Percentiles rank a stretch among this genome's conserved stretches.
These are phyloP conservation scores for Epiblema foenella DNA, from an alignment of 2,888 invertebrate species.

Conservation along the genomic window DNA sequence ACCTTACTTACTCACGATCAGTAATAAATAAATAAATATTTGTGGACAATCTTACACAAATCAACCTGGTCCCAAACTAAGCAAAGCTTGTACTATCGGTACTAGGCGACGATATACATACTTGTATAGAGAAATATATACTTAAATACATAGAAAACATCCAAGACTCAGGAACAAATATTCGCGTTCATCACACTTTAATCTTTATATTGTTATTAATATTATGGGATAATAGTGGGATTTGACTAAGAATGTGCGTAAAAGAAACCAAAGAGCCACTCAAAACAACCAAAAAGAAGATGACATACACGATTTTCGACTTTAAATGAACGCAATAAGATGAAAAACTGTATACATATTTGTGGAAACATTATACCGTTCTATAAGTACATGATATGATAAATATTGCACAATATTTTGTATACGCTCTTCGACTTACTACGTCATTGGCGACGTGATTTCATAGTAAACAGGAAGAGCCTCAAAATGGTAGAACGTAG, in stretches of 20 bases:
- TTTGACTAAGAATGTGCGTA: background rate
- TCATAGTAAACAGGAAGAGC: background rate
- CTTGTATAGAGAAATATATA: too few relatives aligned
- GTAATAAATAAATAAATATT: too few relatives aligned
- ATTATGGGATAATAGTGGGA: too few relatives aligned
- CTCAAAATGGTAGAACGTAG: background rate
- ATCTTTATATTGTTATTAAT: too few relatives aligned
- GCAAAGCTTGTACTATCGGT: too few relatives aligned
- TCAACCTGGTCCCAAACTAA: too few relatives aligned
- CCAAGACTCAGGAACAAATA: too few relatives aligned
- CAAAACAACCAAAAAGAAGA: background rate
- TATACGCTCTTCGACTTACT: background rate
- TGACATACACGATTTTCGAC: background rate
- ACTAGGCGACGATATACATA: too few relatives aligned
- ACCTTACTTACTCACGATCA: too few relatives aligned
- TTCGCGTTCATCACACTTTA: too few relatives aligned
- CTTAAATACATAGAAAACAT: too few relatives aligned
- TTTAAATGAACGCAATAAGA: background rate
- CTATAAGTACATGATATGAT: background rate
- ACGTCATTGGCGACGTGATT: background rate
- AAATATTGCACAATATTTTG: slow-evolving; percentile 24
- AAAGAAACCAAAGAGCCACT: background rate
- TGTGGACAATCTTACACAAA: too few relatives aligned
- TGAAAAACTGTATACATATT: background rate
- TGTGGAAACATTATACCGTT: background rate